Base-by-base conservation (phyloP, 1,140 invertebrate genomes). In the Scaptodrosophila lebanonensis region DNA sequence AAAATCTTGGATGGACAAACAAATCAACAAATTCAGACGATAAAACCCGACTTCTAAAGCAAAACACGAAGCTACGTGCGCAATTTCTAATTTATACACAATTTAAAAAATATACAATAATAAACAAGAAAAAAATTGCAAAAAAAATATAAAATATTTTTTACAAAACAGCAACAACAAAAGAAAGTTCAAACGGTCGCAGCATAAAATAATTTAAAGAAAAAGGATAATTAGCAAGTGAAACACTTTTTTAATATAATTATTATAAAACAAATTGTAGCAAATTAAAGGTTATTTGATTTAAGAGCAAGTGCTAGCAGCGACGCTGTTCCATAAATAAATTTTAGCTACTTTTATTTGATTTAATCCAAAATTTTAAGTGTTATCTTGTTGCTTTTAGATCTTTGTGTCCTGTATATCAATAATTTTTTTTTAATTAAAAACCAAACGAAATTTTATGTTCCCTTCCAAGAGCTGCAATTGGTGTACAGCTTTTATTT, bases 81-180 rank as follows among this genome's bases (percentile, higher is more conserved):
- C 79, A 84, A 84, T 76, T 77, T 83, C 66, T 76, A 83, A 69
- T 83, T 83, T 75, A 67, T 73, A 75, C 63, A 70, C 62, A 62
- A 53, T 60, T 54, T 60, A 76, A 71, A 73, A 65, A 68, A 67
- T 66, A 77, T 33, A 56, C 48, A 66, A 63, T 61, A 58, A 50
- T 43, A 57, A 58, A 57, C 22, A 25, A 25, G 22, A 33, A 35
- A 64, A 63, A 44, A 56, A 54, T 25, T 44, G 52, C 18, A 39
- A 53, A 43, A 52, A 63, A 54, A 49, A 50, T 27, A 69, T 33
- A 66, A 50, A 56, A 61, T 60, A 64, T 40, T 52, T 59, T 27
- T 51, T 32, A 54, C 54, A 50, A 48, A 56, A 39, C 20, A 62
- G 53, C 9, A 39, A 40, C 15, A 29, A 51, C 40, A 66, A 33